Evolutionary conservation across 2,888 invertebrate genomes (phyloP), one percentile per base, ranked within the genome.

Genomic region (Bombylius major): DNA sequence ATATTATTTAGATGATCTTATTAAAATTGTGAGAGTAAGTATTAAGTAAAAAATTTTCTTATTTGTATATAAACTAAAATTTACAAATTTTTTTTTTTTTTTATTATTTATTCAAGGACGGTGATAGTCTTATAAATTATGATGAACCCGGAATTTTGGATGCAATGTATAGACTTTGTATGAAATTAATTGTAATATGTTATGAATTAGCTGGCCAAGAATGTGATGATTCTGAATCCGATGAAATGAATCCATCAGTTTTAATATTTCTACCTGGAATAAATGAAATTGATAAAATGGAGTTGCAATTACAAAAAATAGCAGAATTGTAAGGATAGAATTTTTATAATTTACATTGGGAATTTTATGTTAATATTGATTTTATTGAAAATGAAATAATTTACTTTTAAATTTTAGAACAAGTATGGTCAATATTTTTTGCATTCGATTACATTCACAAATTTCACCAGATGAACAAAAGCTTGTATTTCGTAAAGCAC

Each of bases 201-300:
- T 80, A 82, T 62, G 59, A 59, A 9, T 62, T 77, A 14, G 79
- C 79, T 60, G 56, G 57, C n/a, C 51, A 60, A 47, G 55, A 54
- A 47, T 68, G 69, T 55, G 62, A 70, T 62, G 71, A 67, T 51
- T 61, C 65, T 36, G 65, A 65, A 50, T 66, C 62, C 58, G 75
- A 47, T 13, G 57, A 60, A 0, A 53, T 61, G 72, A 75, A 65
- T 62, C 76, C 85, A 0, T 86, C 90, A 4, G 88, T 94, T 31
- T 77, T 97, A 1, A 82, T 95, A 54, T 97, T 97, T 71, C 71
- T 97, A 61, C 96, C 96, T 1, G 96, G 93, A 50, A 82, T 91
- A 54, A 76, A 81, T 64, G 93, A 94, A 77, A 93, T 93, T 57
- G 87, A 89, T 67, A 82, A 83, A 55, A 75, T 87, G 65, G 80